Evolutionary conservation across 2,113 vertebrate species (phyloP).

Genomic region (Platysternon megacephalum): DNA sequence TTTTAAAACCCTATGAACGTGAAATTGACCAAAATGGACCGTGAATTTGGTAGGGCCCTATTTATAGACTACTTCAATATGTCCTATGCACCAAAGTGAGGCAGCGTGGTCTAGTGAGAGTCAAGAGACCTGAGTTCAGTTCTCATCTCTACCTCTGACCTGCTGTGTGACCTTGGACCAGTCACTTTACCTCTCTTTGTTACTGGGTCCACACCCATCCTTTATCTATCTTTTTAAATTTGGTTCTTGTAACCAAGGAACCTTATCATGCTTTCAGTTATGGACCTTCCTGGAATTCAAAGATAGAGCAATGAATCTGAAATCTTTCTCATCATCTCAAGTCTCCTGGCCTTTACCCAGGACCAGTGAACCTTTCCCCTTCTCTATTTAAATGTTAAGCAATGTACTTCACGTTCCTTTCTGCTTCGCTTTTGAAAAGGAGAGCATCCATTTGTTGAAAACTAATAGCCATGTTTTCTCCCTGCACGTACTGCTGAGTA

Average conservation of each 20-base stretch:
- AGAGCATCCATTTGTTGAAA: not conserved
- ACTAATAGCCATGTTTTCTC: not conserved
- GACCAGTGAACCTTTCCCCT: not conserved
- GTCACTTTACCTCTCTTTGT: too few species aligned
- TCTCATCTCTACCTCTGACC: too few species aligned
- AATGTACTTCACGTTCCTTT: not conserved
- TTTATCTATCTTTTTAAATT: too few species aligned
- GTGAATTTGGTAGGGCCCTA: too few species aligned
- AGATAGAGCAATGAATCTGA: accelerated
- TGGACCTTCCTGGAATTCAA: not conserved
- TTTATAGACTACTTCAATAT: too few species aligned
- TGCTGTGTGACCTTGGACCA: too few species aligned
- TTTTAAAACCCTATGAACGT: too few species aligned
- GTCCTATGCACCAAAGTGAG: too few species aligned
- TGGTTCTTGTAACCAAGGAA: not conserved
- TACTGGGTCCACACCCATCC: too few species aligned
- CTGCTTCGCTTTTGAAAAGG: not conserved
- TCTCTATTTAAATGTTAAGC: not conserved
- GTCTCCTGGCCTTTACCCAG: accelerated
- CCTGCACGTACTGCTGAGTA: not conserved
- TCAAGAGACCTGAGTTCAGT: too few species aligned
- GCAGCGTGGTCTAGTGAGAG: too few species aligned
- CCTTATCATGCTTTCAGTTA: not conserved
- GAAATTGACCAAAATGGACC: too few species aligned
- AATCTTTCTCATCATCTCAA: not conserved